These are phyloP conservation scores for Stenopsyche tienmushanensis DNA, from an alignment of 1,140 invertebrate genomes.

Conservation along the genomic window DNA sequence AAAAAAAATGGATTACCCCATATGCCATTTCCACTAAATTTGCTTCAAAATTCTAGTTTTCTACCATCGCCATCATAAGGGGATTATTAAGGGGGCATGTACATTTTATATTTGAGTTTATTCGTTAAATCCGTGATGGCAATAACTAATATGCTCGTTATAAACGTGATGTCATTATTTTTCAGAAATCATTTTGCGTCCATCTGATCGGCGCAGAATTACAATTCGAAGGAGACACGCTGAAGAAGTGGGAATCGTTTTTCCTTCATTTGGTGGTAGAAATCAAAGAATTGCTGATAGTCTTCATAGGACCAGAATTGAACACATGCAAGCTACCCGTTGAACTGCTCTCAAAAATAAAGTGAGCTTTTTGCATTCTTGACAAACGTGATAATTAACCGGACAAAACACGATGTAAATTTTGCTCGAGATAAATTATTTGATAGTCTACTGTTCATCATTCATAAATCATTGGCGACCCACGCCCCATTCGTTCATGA, in stretches of 20 bases:
- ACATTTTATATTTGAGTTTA: too few relatives aligned
- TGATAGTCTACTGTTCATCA: too few relatives aligned
- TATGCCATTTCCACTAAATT: too few relatives aligned
- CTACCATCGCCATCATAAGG: too few relatives aligned
- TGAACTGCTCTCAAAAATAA: constrained; percentile 53
- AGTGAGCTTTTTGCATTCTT: constrained; percentile 44
- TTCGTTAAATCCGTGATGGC: too few relatives aligned
- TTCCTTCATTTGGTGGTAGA: constrained; percentile 64
- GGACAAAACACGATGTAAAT: neutral
- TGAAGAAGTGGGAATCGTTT: constrained; percentile 70
- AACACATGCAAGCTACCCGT: constrained; percentile 57
- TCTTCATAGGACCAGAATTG: constrained; percentile 66
- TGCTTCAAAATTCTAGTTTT: too few relatives aligned
- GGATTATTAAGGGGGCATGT: too few relatives aligned
- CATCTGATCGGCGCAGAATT: constrained; percentile 68
- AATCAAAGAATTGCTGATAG: constrained; percentile 57
- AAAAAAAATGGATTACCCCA: too few relatives aligned
- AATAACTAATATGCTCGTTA: too few relatives aligned
- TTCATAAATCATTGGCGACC: too few relatives aligned
- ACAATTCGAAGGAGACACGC: constrained; percentile 66
- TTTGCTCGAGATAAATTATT: neutral
- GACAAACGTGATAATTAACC: constrained; percentile 6
- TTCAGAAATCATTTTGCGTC: constrained; percentile 53
- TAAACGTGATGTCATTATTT: too few relatives aligned
- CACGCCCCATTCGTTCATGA: too few relatives aligned